These are phyloP conservation scores for Microcebus tavaratra DNA, from an alignment of 2,113 vertebrate species.

Conservation along the genomic window DNA sequence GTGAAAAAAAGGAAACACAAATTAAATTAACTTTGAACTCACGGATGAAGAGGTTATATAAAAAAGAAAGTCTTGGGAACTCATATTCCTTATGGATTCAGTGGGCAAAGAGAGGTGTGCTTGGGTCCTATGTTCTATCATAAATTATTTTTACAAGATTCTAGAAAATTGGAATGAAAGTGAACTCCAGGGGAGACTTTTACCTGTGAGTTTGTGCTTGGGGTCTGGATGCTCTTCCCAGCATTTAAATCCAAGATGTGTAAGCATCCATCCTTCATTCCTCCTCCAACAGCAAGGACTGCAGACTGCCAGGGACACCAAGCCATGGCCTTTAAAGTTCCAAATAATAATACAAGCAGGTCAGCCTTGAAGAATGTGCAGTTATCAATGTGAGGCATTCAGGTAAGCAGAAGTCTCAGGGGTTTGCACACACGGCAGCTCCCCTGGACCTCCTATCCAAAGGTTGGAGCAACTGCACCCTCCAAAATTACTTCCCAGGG, in stretches of 20 bases:
- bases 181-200: background rate
- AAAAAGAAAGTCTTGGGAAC: background rate
- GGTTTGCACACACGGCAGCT: background rate
- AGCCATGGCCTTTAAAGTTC: conserved; percentile 82
- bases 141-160: conserved; percentile 18
- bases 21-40: background rate
- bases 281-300: conserved; percentile 85
- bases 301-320: conserved; percentile 89
- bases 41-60: background rate
- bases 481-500: background rate
- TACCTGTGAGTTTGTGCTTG: conserved; percentile 88
- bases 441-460: background rate
- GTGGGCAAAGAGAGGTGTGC: background rate
- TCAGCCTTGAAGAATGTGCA: background rate
- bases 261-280: conserved; percentile 87
- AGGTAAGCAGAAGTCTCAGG: background rate
- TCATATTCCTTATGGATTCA: background rate
- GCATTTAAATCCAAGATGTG: conserved; percentile 84
- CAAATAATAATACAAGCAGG: background rate
- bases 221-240: conserved; percentile 79
- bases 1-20: background rate
- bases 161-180: background rate
- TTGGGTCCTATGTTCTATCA: background rate
- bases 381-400: background rate
- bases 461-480: background rate